These are phyloP conservation scores for Machimus rusticus DNA, from an alignment of 2,888 invertebrate genomes.

Conservation along the genomic window DNA sequence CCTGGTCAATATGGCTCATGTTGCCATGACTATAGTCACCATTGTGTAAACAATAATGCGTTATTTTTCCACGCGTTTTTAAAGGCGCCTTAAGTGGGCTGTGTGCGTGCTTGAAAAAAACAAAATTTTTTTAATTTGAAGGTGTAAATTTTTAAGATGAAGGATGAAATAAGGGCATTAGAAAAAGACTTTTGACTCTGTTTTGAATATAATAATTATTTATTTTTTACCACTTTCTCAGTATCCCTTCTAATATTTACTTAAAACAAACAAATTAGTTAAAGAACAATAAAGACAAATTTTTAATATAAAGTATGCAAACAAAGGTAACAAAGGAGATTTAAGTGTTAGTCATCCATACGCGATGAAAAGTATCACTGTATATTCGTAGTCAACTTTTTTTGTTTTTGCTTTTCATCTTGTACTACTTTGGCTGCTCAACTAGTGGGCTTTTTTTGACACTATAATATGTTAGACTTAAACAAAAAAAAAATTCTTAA, in stretches of 20 bases:
- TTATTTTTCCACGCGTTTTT: no score
- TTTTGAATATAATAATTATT: slow-evolving; percentile 13
- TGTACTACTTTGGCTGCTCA: slow-evolving; percentile 30
- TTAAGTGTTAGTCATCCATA: slow-evolving; percentile 15
- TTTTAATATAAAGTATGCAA: not conserved
- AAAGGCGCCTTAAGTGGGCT: no score
- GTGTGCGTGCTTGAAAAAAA: no score
- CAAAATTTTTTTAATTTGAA: no score
- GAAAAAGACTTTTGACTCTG: not conserved
- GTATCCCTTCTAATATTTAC: slow-evolving; percentile 12
- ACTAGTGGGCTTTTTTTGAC: slow-evolving; percentile 33
- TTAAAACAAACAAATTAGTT: slow-evolving; percentile 14
- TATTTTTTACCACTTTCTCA: slow-evolving; percentile 36
- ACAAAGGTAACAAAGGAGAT: slow-evolving; percentile 34
- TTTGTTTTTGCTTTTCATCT: not conserved
- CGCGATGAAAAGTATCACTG: slow-evolving; percentile 19
- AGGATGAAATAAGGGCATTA: not conserved
- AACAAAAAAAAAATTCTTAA: slow-evolving; percentile 1
- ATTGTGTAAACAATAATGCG: no score
- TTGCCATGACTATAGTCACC: no score
- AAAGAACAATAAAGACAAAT: slow-evolving; percentile 12
- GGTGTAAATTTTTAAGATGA: no score
- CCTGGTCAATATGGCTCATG: no score
- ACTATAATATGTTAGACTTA: slow-evolving; percentile 14
- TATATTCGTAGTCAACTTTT: not conserved